A percentile compares a stretch with the other conserved stretches of the same genome.
Conservation (phyloP, 2,888 invertebrate genomes). For the Drosophila anomelani region DNA sequence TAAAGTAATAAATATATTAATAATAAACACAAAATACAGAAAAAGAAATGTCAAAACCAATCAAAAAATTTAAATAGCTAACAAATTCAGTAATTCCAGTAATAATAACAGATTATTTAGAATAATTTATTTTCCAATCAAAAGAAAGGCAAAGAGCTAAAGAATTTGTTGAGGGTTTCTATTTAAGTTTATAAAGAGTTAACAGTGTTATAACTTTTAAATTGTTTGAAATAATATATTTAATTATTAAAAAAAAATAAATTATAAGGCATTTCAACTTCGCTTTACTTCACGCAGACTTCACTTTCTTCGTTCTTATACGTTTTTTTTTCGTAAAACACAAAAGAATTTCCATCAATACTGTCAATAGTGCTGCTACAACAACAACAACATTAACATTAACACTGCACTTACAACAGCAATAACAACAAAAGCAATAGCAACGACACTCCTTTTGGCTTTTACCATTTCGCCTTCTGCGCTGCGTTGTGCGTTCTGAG, state of each 20-base stretch:
- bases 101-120: too few relatives aligned
- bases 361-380: slow-evolving; percentile 72
- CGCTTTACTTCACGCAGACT: background rate
- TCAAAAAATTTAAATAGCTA: background rate
- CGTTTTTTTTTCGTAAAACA: slow-evolving; percentile 57
- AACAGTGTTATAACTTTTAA: too few relatives aligned
- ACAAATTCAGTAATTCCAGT: too few relatives aligned
- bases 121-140: background rate
- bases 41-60: background rate
- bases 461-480: slow-evolving; percentile 19
- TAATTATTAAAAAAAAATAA: too few relatives aligned
- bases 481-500: slow-evolving; percentile 2
- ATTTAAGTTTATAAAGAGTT: too few relatives aligned
- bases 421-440: slow-evolving; percentile 38
- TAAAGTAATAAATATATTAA: too few relatives aligned
- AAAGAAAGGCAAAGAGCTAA: background rate
- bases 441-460: slow-evolving; percentile 64
- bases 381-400: slow-evolving; percentile 41
- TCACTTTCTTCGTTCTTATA: slow-evolving; percentile 43
- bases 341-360: slow-evolving; percentile 82
- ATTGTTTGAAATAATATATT: too few relatives aligned
- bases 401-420: slow-evolving; percentile 29
- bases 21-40: background rate
- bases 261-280: slow-evolving; percentile 14
- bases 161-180: background rate